Evolutionary conservation across 2,888 invertebrate genomes (phyloP).

Genomic region (Byasa hedistus): DNA sequence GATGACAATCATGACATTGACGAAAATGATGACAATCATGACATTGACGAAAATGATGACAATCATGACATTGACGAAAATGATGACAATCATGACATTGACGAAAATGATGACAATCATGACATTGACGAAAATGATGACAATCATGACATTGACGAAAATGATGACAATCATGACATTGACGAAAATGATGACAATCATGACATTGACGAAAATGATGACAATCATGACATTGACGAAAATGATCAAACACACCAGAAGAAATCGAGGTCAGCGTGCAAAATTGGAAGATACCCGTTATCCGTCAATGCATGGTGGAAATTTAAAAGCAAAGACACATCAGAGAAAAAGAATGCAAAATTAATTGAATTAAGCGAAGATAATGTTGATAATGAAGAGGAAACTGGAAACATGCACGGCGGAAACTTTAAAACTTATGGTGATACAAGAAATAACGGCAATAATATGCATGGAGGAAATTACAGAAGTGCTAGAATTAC

Average conservation of each 20-base stretch:
- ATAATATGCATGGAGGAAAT: constrained; percentile 69
- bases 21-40: constrained; percentile 32
- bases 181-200: constrained; percentile 45
- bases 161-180: constrained; percentile 17
- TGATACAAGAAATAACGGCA: constrained; percentile 41
- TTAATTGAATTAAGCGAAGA: constrained; percentile 57
- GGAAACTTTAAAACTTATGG: constrained; percentile 49
- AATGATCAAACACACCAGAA: constrained; percentile 42
- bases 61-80: constrained; percentile 37
- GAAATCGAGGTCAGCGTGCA: constrained; percentile 42
- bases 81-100: constrained; percentile 38
- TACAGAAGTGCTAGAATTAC: constrained; percentile 61
- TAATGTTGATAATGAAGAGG: constrained; percentile 41
- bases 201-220: constrained; percentile 43
- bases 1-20: constrained; percentile 32
- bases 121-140: constrained; percentile 34
- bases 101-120: constrained; percentile 37
- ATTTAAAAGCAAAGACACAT: constrained; percentile 45
- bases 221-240: constrained; percentile 46
- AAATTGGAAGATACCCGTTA: constrained; percentile 49
- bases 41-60: constrained; percentile 39
- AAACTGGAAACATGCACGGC: constrained; percentile 42
- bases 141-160: constrained; percentile 29
- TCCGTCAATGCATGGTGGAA: constrained; percentile 53
- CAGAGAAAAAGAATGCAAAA: constrained; percentile 49